Base-by-base conservation (phyloP, 2,888 invertebrate genomes). In the Nomada hirtipes region DNA sequence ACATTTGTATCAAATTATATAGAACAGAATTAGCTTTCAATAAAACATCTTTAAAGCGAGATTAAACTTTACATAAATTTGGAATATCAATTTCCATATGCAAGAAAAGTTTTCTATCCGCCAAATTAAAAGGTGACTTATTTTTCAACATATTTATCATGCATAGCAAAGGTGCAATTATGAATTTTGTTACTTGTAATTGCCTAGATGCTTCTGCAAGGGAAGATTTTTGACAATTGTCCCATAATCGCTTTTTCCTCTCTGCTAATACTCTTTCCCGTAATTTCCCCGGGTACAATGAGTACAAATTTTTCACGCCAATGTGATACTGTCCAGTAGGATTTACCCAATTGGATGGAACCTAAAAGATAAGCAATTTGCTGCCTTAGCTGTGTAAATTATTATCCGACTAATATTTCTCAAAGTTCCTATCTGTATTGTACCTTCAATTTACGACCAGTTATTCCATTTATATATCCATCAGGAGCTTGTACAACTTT, bases 361-460 rank as follows among this genome's bases (percentile, higher is more conserved):
- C 96, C 97, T 98, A 90, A 42, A 92, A 72, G 68, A 63, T 50
- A 64, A 55, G 61, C 42, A 64, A 78, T 65, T 60, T 59, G 26
- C n/a, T 2, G 7, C 36, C 36, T 52, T 53, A 20, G 53, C 20
- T 53, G 20, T 10, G n/a, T 4, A 53, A 15, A 52, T 53, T 10
- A 20, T 20, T n/a, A 20, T 10, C 20, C 18, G n/a, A 57, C 15
- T 23, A 57, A 23, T 10, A 1, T 57, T 11, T 60, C 42, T 53
- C 13, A 4, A 47, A 53, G 44, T 15, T 65, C 68, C 59, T 64
- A 50, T 15, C 53, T 57, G 70, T 65, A 69, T 80, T 86, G 90
- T 95, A 98, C 98, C 96, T 97, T 97, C 61, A 99, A 94, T 92
- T 96, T 97, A 83, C 98, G 96, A 36, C 99, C 99, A 79, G 98